These are phyloP conservation scores for Melanocharis versteri DNA, from an alignment of 2,113 vertebrate species.

Conservation along the genomic window DNA sequence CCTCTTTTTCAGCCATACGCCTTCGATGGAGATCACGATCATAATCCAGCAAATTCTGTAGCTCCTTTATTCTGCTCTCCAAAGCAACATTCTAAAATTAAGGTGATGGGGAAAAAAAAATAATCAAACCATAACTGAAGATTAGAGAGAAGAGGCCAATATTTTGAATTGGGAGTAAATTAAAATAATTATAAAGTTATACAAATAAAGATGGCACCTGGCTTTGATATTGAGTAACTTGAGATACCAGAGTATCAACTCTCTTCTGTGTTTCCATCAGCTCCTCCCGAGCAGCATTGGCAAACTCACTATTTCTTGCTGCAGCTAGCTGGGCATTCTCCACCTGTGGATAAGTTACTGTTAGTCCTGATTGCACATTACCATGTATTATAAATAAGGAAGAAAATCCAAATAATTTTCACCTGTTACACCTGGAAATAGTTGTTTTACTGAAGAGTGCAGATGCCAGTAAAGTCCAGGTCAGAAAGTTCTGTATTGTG, in stretches of 20 bases:
- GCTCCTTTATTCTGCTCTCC: slow-evolving; percentile 69
- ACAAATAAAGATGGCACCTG: slow-evolving; percentile 66
- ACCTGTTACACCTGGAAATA: not conserved
- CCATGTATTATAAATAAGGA: not conserved
- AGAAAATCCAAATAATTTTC: not conserved
- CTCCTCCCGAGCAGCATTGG: slow-evolving; percentile 73
- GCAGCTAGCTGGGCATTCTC: slow-evolving; percentile 77
- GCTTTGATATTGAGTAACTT: slow-evolving; percentile 73
- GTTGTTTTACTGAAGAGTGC: not conserved
- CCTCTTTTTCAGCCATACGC: slow-evolving; percentile 75
- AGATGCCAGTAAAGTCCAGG: not conserved
- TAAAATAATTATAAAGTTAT: not conserved
- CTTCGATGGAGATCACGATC: slow-evolving; percentile 70
- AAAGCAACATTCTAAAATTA: slow-evolving; percentile 71
- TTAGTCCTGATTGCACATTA: not conserved
- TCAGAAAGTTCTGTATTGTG: not conserved
- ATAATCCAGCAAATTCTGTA: slow-evolving; percentile 73
- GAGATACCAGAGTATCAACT: slow-evolving; percentile 67
- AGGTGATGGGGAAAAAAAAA: not conserved
- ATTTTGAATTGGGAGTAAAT: not conserved
- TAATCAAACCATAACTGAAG: not conserved
- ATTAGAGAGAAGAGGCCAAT: not conserved
- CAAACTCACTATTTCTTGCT: slow-evolving; percentile 66
- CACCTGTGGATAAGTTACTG: slow-evolving; percentile 63
- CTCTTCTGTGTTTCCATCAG: slow-evolving; percentile 67